These are phyloP conservation scores for Drosophila parabipectinata DNA, from an alignment of 1,140 invertebrate genomes.

Conservation along the genomic window DNA sequence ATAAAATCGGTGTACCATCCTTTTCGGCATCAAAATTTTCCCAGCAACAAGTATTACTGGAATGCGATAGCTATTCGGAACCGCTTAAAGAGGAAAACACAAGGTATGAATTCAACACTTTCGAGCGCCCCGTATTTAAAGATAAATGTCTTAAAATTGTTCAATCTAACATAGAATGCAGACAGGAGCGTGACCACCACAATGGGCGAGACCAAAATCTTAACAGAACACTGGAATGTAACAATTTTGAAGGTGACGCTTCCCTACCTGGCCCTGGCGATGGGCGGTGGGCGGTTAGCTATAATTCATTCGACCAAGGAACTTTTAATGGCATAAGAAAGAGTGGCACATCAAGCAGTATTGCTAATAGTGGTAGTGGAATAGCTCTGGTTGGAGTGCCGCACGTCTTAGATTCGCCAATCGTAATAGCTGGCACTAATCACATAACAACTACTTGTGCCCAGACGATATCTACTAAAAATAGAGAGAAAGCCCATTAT, in stretches of 20 bases:
- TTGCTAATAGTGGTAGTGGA: conserved; percentile 26
- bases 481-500: conserved; percentile 33
- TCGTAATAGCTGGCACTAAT: conserved; percentile 18
- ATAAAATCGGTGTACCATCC: conserved; percentile 37
- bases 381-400: conserved; percentile 13
- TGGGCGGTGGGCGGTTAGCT: conserved; percentile 53
- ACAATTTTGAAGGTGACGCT: conserved; percentile 64
- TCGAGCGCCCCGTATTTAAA: conserved; percentile 74
- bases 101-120: conserved; percentile 79
- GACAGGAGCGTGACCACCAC: conserved; percentile 38
- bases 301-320: conserved; percentile 75
- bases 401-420: conserved; percentile 23
- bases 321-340: conserved; percentile 71
- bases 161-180: conserved; percentile 49
- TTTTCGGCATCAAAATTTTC: conserved; percentile 50
- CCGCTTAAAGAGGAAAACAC: conserved; percentile 68
- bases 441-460: conserved; percentile 26
- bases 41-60: conserved; percentile 68
- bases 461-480: conserved; percentile 46
- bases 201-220: conserved; percentile 53
- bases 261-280: conserved; percentile 58
- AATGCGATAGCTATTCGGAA: conserved; percentile 78
- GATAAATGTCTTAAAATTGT: conserved; percentile 34
- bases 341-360: conserved; percentile 77
- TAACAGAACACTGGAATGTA: conserved; percentile 49